Evolutionary conservation across 2,888 invertebrate species (phyloP).

Genomic region (Chrysolina haemoptera): DNA sequence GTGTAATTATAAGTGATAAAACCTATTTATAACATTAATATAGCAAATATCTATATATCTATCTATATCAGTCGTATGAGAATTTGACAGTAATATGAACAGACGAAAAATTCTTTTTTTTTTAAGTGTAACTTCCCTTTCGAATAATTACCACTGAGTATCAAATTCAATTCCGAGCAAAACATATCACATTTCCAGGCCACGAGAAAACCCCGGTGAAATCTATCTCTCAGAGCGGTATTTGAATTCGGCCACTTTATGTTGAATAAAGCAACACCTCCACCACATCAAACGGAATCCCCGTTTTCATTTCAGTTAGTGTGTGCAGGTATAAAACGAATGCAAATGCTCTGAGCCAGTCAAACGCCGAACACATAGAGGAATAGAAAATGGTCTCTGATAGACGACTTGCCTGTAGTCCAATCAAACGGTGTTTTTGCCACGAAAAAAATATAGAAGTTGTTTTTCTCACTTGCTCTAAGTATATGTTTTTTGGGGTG

Average conservation of each 20-base stretch:
- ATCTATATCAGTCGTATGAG: too few species aligned
- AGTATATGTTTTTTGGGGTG: too few species aligned
- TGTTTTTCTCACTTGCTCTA: too few species aligned
- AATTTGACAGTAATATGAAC: too few species aligned
- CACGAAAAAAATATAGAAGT: too few species aligned
- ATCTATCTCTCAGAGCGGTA: neutral
- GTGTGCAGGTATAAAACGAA: constrained; percentile 5
- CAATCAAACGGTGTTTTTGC: too few species aligned
- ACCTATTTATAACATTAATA: too few species aligned
- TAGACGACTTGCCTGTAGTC: neutral
- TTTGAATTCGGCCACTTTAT: constrained; percentile 18
- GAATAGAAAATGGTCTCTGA: constrained; percentile 5
- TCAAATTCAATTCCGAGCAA: neutral
- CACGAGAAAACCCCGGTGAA: neutral
- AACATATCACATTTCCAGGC: neutral
- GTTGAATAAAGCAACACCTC: constrained; percentile 17
- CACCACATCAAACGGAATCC: constrained; percentile 17
- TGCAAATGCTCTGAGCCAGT: constrained; percentile 1
- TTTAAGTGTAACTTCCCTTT: neutral
- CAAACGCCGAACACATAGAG: constrained; percentile 12
- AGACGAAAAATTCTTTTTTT: too few species aligned
- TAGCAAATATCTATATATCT: too few species aligned
- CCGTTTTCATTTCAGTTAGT: constrained; percentile 18
- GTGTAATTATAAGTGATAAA: too few species aligned
- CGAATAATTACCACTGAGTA: neutral